These are phyloP conservation scores for Rhinogobius similis DNA, from an alignment of 2,113 vertebrate genomes.

Conservation along the genomic window DNA sequence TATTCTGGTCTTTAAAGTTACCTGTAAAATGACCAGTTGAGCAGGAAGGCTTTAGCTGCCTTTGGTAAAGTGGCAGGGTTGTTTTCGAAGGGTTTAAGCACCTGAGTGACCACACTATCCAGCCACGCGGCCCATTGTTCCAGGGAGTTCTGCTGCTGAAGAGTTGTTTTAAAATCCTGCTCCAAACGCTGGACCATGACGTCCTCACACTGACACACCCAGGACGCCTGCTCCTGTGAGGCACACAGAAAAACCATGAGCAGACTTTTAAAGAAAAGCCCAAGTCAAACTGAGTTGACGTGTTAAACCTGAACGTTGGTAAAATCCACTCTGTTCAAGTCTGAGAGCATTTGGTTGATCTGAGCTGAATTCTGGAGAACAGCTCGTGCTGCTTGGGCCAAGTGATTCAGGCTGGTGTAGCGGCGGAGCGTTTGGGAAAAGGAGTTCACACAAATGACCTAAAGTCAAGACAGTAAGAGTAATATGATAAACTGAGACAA, in stretches of 20 bases:
- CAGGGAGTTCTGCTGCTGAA: conserved; percentile 93
- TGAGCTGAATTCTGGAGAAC: conserved; percentile 90
- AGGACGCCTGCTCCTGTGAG: conserved; percentile 89
- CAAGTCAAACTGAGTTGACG: neutral
- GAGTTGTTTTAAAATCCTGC: conserved; percentile 89
- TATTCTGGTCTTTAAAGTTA: conserved; percentile 19
- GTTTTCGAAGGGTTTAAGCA: conserved; percentile 87
- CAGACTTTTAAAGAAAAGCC: neutral
- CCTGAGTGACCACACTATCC: conserved; percentile 85
- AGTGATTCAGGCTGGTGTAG: conserved; percentile 89
- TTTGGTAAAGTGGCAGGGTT: conserved; percentile 83
- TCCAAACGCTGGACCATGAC: conserved; percentile 85
- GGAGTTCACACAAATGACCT: conserved; percentile 87
- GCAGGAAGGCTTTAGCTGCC: conserved; percentile 89
- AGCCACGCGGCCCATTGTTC: conserved; percentile 93
- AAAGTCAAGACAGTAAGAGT: neutral
- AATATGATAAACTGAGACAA: neutral
- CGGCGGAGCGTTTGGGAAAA: conserved; percentile 90
- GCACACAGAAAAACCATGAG: neutral
- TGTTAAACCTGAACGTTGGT: conserved; percentile 86
- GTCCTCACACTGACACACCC: conserved; percentile 93
- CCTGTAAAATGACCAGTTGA: conserved; percentile 97
- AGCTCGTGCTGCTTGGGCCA: conserved; percentile 88
- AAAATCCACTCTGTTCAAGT: conserved; percentile 92
- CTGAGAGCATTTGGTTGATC: conserved; percentile 93